Evolutionary conservation across 2,113 vertebrate species (phyloP), one percentile per base, ranked within the genome.

Genomic region (Cavia porcellus): DNA sequence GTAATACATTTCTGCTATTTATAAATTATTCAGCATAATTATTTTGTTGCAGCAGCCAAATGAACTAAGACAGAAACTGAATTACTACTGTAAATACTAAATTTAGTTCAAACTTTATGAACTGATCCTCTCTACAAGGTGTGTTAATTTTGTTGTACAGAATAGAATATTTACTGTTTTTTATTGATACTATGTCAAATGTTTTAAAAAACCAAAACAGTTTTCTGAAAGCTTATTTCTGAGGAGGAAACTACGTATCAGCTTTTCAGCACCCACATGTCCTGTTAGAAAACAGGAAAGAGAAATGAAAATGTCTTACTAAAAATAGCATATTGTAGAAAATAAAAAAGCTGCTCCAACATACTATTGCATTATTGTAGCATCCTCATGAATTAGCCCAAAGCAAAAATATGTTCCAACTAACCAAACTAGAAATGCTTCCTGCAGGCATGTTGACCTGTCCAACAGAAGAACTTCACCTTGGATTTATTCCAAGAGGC

Each of bases 401-500:
- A 94, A 83, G 62, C 13, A 95, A 89, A 55, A 42, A 28, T 77
- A 81, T 13, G 74, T 42, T 96, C 95, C 68, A 88, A 86, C 28
- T 19, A 88, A 50, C 52, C 84, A 95, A 94, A 68, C 70, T 85
- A 96, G 38, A 95, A 95, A 79, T 13, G 24, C 85, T 90, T 92
- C 35, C 38, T 81, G 59, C 24, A 90, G 74, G 86, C 47, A 93
- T 42, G 19, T 79, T 72, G n/a, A 86, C 30, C 95, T 96, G 68
- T 92, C 61, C 84, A 92, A 17, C 38, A 92, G 52, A 97, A 95
- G 90, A 97, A 89, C 81, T 62, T 96, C 92, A 92, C 92, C 68
- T 97, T 97, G 94, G 64, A 96, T 92, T 91, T 97, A 95, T 72
- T 95, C 64, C 88, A 92, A 90, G n/a, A 95, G 82, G 72, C 45